These are phyloP conservation scores for Heterotis niloticus DNA, from an alignment of 2,113 vertebrate species.

Conservation along the genomic window DNA sequence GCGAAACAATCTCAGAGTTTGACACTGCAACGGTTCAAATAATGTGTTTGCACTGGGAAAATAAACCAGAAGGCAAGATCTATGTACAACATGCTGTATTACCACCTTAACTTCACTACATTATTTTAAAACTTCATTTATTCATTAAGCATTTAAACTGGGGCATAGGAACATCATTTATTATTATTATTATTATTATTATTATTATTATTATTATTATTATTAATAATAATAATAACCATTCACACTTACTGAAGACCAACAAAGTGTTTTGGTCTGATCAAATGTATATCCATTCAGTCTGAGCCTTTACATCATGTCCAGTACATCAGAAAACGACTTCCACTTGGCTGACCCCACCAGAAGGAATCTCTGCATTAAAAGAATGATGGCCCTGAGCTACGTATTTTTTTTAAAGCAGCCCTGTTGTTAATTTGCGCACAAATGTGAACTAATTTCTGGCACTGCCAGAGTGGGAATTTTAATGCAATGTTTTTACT, in stretches of 20 bases:
- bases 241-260: neutral
- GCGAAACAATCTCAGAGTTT: neutral
- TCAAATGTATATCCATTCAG: neutral
- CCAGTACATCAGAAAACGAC: neutral
- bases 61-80: neutral
- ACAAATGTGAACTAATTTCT: slow-evolving; percentile 64
- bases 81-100: neutral
- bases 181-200: too few species aligned
- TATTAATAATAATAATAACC: neutral
- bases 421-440: slow-evolving; percentile 61
- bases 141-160: too few species aligned
- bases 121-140: too few species aligned
- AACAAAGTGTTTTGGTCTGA: neutral
- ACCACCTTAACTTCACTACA: neutral
- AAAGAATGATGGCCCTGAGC: slow-evolving; percentile 58
- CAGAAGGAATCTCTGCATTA: slow-evolving; percentile 15
- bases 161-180: too few species aligned
- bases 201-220: too few species aligned
- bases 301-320: neutral
- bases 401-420: slow-evolving; percentile 36
- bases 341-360: neutral
- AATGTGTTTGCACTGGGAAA: neutral
- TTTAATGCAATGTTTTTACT: slow-evolving; percentile 61
- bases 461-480: slow-evolving; percentile 58
- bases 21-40: neutral